Percentiles rank a stretch among this genome's conserved stretches.
Conservation (phyloP, 2,113 vertebrate genomes). For the Notechis scutatus region DNA sequence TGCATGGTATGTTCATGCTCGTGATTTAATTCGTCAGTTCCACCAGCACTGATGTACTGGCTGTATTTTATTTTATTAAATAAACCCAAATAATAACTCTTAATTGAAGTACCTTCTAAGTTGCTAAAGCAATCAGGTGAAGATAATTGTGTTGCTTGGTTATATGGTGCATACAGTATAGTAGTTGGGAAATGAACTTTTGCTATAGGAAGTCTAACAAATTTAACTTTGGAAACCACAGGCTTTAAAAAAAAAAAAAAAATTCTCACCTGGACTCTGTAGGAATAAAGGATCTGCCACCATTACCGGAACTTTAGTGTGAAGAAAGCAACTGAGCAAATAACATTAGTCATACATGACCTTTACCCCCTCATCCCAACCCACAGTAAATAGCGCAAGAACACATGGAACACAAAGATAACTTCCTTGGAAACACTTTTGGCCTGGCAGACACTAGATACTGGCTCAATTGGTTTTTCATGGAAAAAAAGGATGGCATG, state of each 20-base stretch:
- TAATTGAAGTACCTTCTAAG: neutral
- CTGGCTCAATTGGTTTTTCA: neutral
- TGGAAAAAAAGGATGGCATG: neutral
- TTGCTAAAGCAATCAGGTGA: neutral
- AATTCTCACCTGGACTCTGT: neutral
- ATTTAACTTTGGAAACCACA: neutral
- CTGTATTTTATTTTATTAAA: too few species aligned
- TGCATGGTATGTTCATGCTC: neutral
- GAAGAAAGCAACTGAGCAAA: conserved; percentile 5
- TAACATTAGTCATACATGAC: conserved; percentile 15
- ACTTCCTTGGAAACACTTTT: neutral
- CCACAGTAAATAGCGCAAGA: conserved; percentile 39
- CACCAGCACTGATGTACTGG: neutral
- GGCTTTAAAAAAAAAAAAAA: neutral
- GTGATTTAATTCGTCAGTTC: neutral
- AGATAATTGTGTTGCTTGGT: neutral
- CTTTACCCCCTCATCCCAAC: conserved; percentile 53
- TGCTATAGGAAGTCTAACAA: neutral
- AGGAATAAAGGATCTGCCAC: neutral
- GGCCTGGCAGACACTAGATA: neutral
- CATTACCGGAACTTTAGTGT: neutral
- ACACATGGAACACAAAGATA: neutral
- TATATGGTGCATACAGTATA: neutral
- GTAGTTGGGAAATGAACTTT: neutral
- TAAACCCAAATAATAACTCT: neutral